Base-by-base conservation (phyloP, 2,888 invertebrate species). In the Taenaris catops region DNA sequence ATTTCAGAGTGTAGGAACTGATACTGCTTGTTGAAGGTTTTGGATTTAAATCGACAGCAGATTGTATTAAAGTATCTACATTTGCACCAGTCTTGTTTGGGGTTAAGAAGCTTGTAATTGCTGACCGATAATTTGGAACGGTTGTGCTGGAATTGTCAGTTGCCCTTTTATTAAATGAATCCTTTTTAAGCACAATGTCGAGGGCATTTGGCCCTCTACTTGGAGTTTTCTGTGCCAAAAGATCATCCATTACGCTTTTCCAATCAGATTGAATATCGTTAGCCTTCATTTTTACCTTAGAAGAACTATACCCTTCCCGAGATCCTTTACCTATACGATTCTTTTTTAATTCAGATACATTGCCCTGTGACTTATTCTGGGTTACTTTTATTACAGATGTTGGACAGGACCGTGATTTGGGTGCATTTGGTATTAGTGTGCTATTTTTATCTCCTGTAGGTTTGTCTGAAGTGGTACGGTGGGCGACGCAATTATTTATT, bases 161-260 rank as follows among this genome's bases (percentile, higher is more conserved):
- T 40, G 50, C 44, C 38, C 33, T 34, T 23, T 56, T 55, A 34
- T 56, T 52, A 41, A 59, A 61, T 0, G 57, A 49, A 33, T 60
- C 63, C 47, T 65, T 76, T 17, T 69, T 71, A 9, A 79, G 49
- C 7, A 63, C 58, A 44, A 79, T 57, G 26, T 78, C 72, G 2
- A 78, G 55, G 1, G 78, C 78, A 34, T 69, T 73, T 0, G 72
- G 74, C 0, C 73, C 76, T 43, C 79, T 62, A 19, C 58, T 63
- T 1, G 79, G 79, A 2, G 86, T 84, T 45, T 78, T 84, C 21
- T 74, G 75, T 33, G 75, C 64, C 27, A 64, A 49, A 31, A 86
- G 44, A 25, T 63, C 75, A 43, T 75, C 59, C 63, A 84, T 63
- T 3, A 86, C 86, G 25, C 56, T 61, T 44, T 70, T 60, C 83